Base-by-base conservation (phyloP, 2,113 vertebrate genomes). In the Pteruthius melanotis region DNA sequence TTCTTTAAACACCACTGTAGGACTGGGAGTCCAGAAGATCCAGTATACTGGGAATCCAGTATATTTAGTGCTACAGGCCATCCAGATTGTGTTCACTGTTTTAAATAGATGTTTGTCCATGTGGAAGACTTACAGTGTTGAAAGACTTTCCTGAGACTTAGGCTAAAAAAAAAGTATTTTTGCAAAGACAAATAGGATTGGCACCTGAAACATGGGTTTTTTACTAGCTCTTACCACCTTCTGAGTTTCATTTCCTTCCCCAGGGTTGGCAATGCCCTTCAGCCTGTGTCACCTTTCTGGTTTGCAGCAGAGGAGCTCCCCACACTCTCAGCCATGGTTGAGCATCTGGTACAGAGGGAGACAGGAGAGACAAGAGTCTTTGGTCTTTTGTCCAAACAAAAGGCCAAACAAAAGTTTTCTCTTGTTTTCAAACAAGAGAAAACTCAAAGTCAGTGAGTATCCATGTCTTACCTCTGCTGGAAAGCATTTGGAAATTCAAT, bases 181-280 rank as follows among this genome's bases (percentile, higher is more conserved):
- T 63, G 17, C 3, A 5, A 88, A 54, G 13, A 52, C 13, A 56
- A 64, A 69, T 23, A n/a, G 15, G 40, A 65, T 8, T 68, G 18
- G 23, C 7, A 22, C 17, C 13, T 78, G 42, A 74, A 78, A 75
- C 9, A 59, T 5, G 28, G 4, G 3, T 3, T 33, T 56, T 49
- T 53, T 83, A 20, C 13, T 70, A 33, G 17, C 8, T 78, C 6
- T 85, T 66, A 21, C 22, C 27, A 56, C 7, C 9, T 85, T 39
- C 28, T 59, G n/a, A 24, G 10, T 40, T 89, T 70, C 8, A 40
- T 20, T 65, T 81, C 3, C 31, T 69, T 57, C 40, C 40, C 23
- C 27, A 24, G 53, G 24, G 33, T 0, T 68, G 45, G 28, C 26
- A 57, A 65, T 3, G 0, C 17, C n/a, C 6, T 10, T 24, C 50